Evolutionary conservation across 2,888 invertebrate genomes (phyloP), one percentile per base, ranked within the genome.

Genomic region (Heteromyza rotundicornis): DNA sequence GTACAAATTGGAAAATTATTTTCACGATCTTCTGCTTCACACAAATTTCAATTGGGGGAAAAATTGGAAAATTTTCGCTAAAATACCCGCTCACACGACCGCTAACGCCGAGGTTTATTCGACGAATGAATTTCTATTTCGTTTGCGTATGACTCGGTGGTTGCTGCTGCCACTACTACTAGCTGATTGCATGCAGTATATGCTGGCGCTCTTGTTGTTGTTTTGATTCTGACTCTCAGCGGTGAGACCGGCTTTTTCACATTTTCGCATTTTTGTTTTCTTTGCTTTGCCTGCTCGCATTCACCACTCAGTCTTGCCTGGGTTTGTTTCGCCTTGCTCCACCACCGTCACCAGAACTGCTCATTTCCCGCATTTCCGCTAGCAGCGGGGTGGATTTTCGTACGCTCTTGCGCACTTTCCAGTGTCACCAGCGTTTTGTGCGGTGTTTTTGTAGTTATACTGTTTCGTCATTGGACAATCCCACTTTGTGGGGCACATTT

Each of bases 51-150:
- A 8, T 32, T 32, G 32, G 32, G 32, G 32, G 32, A 5, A 32
- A 32, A 32, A 32, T 32, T 32, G 7, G 32, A 32, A 32, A 32
- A 32, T 32, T 32, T 12, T 12, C 32, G 32, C 32, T n/a, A 27
- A 27, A 27, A 27, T 27, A 27, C 27, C 27, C 27, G 27, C 27
- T 27, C 27, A 68, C 74, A 79, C 79, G 72, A 76, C 77, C 74
- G 76, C 72, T 72, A 70, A 69, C 75, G 79, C 73, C 79, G 79
- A 77, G 77, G 74, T 71, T 73, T 69, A 72, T 71, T 75, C 68
- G 68, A 68, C 70, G 72, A 72, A 71, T 71, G 69, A 65, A 65
- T 40, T 60, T 50, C 51, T 58, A 51, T 57, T 47, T 57, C 49
- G 62, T 52, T 58, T 56, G 23, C 19, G 53, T 23, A 2, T 5